A percentile compares a stretch with the other conserved stretches of the same genome.
Evolutionary conservation across 2,888 invertebrate species (phyloP).

Genomic region (Elysia crispata): DNA sequence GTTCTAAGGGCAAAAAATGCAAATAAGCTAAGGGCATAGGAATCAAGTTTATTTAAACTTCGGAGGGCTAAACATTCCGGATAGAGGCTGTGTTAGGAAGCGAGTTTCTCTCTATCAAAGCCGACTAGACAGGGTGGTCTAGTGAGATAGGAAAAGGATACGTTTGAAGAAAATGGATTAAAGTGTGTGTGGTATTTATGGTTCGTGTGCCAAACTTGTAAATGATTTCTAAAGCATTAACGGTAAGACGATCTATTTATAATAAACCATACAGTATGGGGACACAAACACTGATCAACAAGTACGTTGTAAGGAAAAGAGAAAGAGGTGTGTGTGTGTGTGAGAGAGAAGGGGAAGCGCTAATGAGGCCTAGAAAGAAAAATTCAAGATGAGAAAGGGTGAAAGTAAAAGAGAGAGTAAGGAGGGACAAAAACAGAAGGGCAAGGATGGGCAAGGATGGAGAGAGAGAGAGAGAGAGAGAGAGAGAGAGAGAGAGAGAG

Average conservation of each 20-base stretch:
- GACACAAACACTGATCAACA: background rate
- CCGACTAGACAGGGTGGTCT: background rate
- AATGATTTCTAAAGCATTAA: no score
- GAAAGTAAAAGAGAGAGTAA: background rate
- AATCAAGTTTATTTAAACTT: no score
- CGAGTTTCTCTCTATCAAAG: no score
- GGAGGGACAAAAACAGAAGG: background rate
- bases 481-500: constrained; percentile 21
- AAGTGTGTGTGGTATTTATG: no score
- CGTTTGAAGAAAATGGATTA: background rate
- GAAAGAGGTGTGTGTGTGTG: background rate
- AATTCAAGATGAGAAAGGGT: no score
- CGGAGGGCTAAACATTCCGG: no score
- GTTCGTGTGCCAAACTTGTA: no score
- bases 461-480: constrained; percentile 21
- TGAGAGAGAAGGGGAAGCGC: background rate
- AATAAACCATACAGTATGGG: no score
- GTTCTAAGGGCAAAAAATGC: background rate
- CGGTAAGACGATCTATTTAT: no score
- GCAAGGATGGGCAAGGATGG: constrained; percentile 5
- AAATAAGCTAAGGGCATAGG: no score
- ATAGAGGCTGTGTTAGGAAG: no score
- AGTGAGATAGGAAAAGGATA: background rate
- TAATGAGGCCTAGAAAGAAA: background rate
- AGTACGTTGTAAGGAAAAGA: background rate